Evolutionary conservation across 2,113 vertebrate species (phyloP).

Genomic region (Triplophysa rosa): DNA sequence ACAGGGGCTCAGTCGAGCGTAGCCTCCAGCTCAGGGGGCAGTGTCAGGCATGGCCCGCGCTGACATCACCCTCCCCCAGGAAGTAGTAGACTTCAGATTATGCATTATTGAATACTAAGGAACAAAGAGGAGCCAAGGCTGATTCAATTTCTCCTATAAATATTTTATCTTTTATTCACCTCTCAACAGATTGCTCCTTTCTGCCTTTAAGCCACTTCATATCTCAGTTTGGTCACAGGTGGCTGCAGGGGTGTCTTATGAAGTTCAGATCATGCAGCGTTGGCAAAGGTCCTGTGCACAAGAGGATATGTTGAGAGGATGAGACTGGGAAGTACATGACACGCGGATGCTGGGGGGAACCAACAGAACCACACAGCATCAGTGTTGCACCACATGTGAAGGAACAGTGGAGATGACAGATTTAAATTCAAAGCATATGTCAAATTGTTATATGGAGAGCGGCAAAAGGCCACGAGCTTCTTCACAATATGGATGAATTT

Average conservation of each 20-base stretch:
- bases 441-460: neutral
- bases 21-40: slow-evolving; percentile 69
- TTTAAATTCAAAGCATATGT: neutral
- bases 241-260: slow-evolving; percentile 33
- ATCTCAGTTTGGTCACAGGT: slow-evolving; percentile 13
- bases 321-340: neutral
- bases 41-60: slow-evolving; percentile 49
- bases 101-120: slow-evolving; percentile 65
- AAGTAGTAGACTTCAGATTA: slow-evolving; percentile 62
- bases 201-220: slow-evolving; percentile 26
- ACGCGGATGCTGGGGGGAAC: neutral
- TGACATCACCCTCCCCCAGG: slow-evolving; percentile 58
- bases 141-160: slow-evolving; percentile 58
- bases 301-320: slow-evolving; percentile 7
- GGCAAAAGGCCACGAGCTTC: neutral
- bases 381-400: neutral
- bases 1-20: slow-evolving; percentile 60
- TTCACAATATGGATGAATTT: neutral
- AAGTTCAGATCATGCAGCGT: slow-evolving; percentile 12
- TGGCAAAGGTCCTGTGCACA: slow-evolving; percentile 32
- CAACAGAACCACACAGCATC: neutral
- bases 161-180: slow-evolving; percentile 57
- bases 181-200: slow-evolving; percentile 36
- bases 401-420: neutral
- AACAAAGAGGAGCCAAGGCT: slow-evolving; percentile 49